Percentiles rank a stretch among this genome's conserved stretches.
Conservation (phyloP, 2,797 vertebrate genomes). For the Sebastes flavidus region DNA sequence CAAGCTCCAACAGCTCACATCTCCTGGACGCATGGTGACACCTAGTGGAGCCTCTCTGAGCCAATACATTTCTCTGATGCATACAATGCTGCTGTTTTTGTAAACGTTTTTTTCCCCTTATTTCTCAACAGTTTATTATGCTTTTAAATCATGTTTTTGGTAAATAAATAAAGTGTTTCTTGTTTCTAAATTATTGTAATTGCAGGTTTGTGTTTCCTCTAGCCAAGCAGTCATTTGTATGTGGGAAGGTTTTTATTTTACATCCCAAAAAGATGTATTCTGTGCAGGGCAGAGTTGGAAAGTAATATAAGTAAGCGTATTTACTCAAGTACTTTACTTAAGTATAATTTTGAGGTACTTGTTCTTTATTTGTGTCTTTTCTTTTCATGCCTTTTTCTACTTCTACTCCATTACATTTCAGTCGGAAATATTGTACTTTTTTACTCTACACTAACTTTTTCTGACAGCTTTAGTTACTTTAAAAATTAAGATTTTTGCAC, state of each 20-base stretch:
- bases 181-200: not conserved
- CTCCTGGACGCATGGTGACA: slow-evolving; percentile 53
- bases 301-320: not conserved
- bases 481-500: too few species aligned
- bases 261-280: not conserved
- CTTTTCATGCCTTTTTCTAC: too few species aligned
- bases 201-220: not conserved
- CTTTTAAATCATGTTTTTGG: not conserved
- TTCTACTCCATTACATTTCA: not conserved
- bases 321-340: not conserved
- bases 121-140: not conserved
- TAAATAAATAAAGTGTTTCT: slow-evolving; percentile 10
- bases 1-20: slow-evolving; percentile 43
- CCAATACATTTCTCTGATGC: not conserved
- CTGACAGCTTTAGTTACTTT: not conserved
- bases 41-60: slow-evolving; percentile 56
- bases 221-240: not conserved
- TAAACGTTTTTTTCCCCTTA: not conserved
- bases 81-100: slow-evolving; percentile 1
- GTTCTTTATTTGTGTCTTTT: not conserved
- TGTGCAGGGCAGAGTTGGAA: not conserved
- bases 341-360: not conserved
- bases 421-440: not conserved
- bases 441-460: not conserved
- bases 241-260: not conserved